Conservation (phyloP, 2,888 invertebrate genomes). For the Papilio elwesi region DNA sequence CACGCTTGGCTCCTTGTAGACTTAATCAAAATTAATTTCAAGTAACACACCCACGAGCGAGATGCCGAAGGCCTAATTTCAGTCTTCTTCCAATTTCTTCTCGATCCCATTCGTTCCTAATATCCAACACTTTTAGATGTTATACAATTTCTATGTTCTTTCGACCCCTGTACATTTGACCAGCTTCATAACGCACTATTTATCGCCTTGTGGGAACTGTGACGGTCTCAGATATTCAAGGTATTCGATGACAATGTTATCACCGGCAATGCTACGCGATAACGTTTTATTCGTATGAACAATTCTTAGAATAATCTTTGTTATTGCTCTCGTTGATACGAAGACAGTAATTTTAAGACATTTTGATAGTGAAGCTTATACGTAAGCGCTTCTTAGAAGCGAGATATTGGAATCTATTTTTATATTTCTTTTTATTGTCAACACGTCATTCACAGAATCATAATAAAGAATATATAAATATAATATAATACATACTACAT, state of each 20-base stretch:
- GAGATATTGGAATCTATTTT: neutral
- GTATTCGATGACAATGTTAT: constrained; percentile 1
- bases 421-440: neutral
- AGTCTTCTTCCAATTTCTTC: no score
- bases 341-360: constrained; percentile 8
- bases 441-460: neutral
- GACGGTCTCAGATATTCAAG: constrained; percentile 9
- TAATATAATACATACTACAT: no score
- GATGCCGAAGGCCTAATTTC: no score
- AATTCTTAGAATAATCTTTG: constrained; percentile 11
- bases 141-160: neutral
- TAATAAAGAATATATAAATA: neutral
- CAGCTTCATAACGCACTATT: no score
- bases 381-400: neutral
- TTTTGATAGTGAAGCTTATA: neutral
- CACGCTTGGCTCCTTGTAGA: no score
- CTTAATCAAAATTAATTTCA: no score
- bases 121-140: no score
- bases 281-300: neutral
- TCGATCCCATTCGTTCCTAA: no score
- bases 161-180: neutral
- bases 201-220: no score
- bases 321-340: neutral
- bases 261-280: neutral
- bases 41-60: no score